Evolutionary conservation across 1,140 invertebrate genomes (phyloP).

Genomic region (Lordiphosa clarofinis): DNA sequence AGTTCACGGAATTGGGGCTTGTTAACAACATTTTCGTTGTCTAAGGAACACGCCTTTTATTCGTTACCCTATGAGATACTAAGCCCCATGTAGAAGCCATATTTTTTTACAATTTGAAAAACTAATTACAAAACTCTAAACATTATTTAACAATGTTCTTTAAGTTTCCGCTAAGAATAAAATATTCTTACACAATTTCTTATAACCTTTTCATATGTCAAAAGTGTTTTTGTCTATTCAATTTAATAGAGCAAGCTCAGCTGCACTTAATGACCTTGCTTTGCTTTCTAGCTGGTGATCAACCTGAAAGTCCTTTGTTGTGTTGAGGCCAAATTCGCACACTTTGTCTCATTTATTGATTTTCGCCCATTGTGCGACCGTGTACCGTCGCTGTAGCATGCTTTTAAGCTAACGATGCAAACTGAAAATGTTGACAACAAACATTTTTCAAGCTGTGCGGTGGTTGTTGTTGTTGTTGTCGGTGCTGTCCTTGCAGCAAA

Average conservation of each 20-base stretch:
- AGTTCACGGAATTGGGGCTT: too few relatives aligned
- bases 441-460: conserved; percentile 76
- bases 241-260: conserved; percentile 5
- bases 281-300: conserved; percentile 45
- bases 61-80: too few relatives aligned
- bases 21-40: too few relatives aligned
- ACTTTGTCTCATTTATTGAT: conserved; percentile 72
- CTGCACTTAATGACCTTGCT: conserved; percentile 29
- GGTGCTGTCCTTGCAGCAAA: conserved; percentile 48
- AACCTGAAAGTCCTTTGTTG: conserved; percentile 54
- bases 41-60: too few relatives aligned
- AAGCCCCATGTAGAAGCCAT: too few relatives aligned
- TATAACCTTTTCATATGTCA: too few relatives aligned
- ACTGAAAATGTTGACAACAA: conserved; percentile 78
- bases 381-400: conserved; percentile 30
- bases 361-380: conserved; percentile 58
- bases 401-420: conserved; percentile 78
- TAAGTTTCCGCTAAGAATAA: too few relatives aligned
- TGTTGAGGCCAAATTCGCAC: conserved; percentile 48
- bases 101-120: too few relatives aligned
- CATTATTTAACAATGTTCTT: too few relatives aligned
- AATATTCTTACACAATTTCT: too few relatives aligned
- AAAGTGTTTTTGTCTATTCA: too few relatives aligned
- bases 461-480: background rate
- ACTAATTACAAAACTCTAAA: too few relatives aligned